Base-by-base conservation (phyloP, 2,888 invertebrate genomes). In the Protodeltote pygarga region DNA sequence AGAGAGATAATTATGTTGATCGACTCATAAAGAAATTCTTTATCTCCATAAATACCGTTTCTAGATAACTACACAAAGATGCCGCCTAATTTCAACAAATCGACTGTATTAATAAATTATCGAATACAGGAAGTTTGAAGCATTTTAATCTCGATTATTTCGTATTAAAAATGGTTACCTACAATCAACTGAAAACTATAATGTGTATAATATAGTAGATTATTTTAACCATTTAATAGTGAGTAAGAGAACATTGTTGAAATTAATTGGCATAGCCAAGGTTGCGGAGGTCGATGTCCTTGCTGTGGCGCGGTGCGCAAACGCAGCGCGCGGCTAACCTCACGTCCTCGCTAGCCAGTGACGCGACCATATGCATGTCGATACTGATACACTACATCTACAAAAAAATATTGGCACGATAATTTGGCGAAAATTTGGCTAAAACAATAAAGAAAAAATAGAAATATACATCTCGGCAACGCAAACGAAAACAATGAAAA, bases 241-340 rank as follows among this genome's bases (percentile, higher is more conserved):
- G 70, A 72, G 73, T 78, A 74, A 74, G 65, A 72, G 68, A 82
- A 81, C 75, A 74, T 83, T 81, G 83, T 83, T 79, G 77, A 75
- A 84, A 83, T 87, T 85, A 88, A 87, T 85, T 85, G 83, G 73
- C 72, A 67, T 64, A 68, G 75, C 81, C 87, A 88, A 88, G 89
- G 88, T 78, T 85, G 83, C 62, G 58, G 65, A 58, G 89, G 89
- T 89, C 89, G 80, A 78, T 75, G 88, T 77, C 86, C 88, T 85
- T 85, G 85, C 65, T 55, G 58, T 54, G 60, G 59, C 65, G 71
- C 65, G 60, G 71, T 63, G 74, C 79, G 73, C 76, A 50, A 57
- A 70, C 75, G 73, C 74, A 72, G 69, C 68, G 53, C 41, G 41
- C 37, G 38, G 61, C 46, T 37, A 54, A 41, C 51, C 65, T 65